Base-by-base conservation (phyloP, 2,797 vertebrate species). In the Artibeus lituratus region DNA sequence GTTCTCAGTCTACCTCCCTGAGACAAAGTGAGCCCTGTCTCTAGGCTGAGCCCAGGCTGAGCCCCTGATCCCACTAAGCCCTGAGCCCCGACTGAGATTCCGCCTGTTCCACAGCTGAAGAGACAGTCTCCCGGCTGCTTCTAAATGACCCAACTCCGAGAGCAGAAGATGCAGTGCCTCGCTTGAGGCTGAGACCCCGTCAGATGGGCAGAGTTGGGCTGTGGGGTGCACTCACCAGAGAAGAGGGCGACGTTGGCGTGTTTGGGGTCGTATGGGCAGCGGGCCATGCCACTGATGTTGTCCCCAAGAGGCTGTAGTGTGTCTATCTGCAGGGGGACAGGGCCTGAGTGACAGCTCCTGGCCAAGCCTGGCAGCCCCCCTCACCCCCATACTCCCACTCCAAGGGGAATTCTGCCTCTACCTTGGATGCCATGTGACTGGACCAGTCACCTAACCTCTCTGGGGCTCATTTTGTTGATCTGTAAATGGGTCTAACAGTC, bases 171-270 rank as follows among this genome's bases (percentile, higher is more conserved):
- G 7, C 65, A 37, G 57, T 0, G 7, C 14, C 35, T 32, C 5
- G 59, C 19, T 22, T 19, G 4, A 21, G 77, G 35, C 37, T n/a
- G 51, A 44, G 65, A 14, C 32, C 26, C 32, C 29, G 16, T 14
- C 22, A 3, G 39, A 39, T 19, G 29, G 22, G 29, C 53, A 37
- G 55, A 2, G 0, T 11, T 7, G 12, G 76, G 29, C 29, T 2
- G 59, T 65, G 47, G 49, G 72, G 44, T 32, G 4, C 76, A 94
- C 98, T 98, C 97, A 99, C 99, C 99, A 97, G 99, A 99, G 97
- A 99, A 99, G 82, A 99, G 98, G 88, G 99, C 99, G 4, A 99
- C 99, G 3, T 99, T 99, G 97, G 99, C 99, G 0, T 99, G 99
- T 96, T 99, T 99, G 89, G 99, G 99, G 95, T 99, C 99, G 1